Conservation (phyloP, 2,888 invertebrate species). For the Nomada fucata region DNA sequence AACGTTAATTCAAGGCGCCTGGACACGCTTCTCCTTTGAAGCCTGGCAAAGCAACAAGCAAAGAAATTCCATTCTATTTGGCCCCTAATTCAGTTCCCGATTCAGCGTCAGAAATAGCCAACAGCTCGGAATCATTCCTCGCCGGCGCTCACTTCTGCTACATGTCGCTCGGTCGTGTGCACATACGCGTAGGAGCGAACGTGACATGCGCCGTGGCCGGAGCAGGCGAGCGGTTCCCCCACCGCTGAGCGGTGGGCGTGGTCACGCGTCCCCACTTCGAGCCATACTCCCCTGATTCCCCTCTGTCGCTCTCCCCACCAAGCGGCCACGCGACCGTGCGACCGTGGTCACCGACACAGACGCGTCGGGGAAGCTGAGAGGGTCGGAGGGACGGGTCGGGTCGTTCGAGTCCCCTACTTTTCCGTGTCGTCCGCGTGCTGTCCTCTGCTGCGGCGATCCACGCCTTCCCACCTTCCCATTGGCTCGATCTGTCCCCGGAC, state of each 20-base stretch:
- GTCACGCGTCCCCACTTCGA: conserved; percentile 69
- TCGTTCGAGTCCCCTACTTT: conserved; percentile 70
- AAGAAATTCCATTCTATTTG: conserved; percentile 24
- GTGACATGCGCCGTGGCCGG: conserved; percentile 68
- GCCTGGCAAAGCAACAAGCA: conserved; percentile 6
- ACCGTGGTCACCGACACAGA: conserved; percentile 72
- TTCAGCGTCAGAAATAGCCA: conserved; percentile 37
- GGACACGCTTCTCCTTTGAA: conserved; percentile 16
- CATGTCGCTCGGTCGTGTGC: conserved; percentile 45
- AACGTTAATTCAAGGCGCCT: conserved; percentile 5
- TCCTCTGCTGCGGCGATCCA: conserved; percentile 66
- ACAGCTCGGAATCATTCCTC: conserved; percentile 20
- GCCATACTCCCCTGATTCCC: conserved; percentile 76
- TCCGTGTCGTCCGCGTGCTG: conserved; percentile 66
- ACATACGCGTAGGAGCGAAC: conserved; percentile 65
- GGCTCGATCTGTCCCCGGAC: conserved; percentile 78
- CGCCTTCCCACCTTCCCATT: conserved; percentile 75
- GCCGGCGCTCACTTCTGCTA: conserved; percentile 20
- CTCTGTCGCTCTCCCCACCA: conserved; percentile 71
- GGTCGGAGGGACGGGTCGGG: conserved; percentile 61
- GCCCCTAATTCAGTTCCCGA: conserved; percentile 19
- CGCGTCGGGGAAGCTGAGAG: conserved; percentile 38
- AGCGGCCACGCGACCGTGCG: conserved; percentile 53
- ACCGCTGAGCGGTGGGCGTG: conserved; percentile 72
- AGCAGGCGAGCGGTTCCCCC: conserved; percentile 45